Evolutionary conservation across 2,113 vertebrate genomes (phyloP), one percentile per base, ranked within the genome.

Genomic region (Oceanites oceanicus): DNA sequence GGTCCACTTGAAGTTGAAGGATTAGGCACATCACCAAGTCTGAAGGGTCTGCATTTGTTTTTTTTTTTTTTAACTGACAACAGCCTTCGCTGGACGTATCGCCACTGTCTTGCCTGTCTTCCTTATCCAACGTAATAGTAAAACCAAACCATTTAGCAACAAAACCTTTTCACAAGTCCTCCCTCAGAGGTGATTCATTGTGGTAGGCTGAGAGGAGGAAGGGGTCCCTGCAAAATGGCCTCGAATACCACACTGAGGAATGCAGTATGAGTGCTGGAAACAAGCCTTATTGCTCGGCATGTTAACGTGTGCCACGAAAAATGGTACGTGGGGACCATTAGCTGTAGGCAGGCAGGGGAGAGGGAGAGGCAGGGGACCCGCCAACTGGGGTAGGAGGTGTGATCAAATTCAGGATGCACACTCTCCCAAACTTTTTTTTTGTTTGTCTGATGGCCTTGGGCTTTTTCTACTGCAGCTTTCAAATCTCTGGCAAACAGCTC

Each of bases 381-480:
- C 67, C 52, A 52, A 17, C 38, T 8, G 36, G 83, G 63, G 62
- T 30, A 47, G 73, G 95, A 88, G 66, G 42, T 47, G 34, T 65
- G 65, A 83, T 75, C 78, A 34, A 82, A 93, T 94, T 92, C 93
- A 92, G 96, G 97, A 96, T 72, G 87, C 17, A 9, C 59, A 0
- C 77, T 92, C 94, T 96, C 84, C 79, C 91, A 92, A 98, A 98
- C 95, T 97, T 96, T 94, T 38, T 38, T 82, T 96, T 94, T 96
- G 91, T 95, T 96, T 95, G 97, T 81, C 89, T 96, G 83, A 80
- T 97, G 97, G 97, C 95, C 97, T 97, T 97, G 96, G 97, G 97
- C 96, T 97, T 96, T 97, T 97, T 94, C 95, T 94, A 74, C 84
- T 61, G 50, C 47, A 96, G 95, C 96, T 97, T 97, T 97, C 97